These are phyloP conservation scores for Dasyprocta punctata DNA, from an alignment of 2,113 vertebrate species.

Conservation along the genomic window DNA sequence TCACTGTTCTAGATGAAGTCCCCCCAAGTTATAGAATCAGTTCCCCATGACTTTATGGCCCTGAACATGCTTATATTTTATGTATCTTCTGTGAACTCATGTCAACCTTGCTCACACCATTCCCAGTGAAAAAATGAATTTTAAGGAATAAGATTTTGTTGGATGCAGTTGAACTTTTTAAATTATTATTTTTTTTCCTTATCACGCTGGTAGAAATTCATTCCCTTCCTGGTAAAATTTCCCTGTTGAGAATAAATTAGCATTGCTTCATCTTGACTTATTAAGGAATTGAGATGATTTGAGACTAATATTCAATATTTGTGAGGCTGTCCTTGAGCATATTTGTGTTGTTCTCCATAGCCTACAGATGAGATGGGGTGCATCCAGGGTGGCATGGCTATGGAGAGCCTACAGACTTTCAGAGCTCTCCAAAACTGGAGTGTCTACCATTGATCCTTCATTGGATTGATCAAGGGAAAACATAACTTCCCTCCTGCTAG, in stretches of 20 bases:
- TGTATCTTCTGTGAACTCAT: neutral
- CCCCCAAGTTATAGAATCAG: neutral
- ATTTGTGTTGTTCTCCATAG: neutral
- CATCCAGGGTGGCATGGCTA: neutral
- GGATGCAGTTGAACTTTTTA: neutral
- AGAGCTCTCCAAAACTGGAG: neutral
- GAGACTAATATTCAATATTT: neutral
- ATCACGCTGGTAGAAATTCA: neutral
- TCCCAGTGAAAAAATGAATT: neutral
- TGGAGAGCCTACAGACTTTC: neutral
- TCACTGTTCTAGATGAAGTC: neutral
- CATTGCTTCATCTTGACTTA: neutral
- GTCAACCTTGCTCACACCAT: neutral
- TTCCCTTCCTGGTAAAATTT: neutral
- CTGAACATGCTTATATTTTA: neutral
- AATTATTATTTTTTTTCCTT: neutral
- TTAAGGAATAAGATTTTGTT: neutral
- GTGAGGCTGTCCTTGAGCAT: neutral
- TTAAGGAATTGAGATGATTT: neutral
- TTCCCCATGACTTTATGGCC: neutral
- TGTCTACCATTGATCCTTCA: neutral
- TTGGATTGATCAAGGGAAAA: neutral
- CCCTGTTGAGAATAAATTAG: neutral
- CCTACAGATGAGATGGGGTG: neutral
- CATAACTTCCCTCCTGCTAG: neutral